phyloP scores from a whole-genome alignment of 1,140 invertebrate genomes.

The Mercenaria mercenaria region DNA sequence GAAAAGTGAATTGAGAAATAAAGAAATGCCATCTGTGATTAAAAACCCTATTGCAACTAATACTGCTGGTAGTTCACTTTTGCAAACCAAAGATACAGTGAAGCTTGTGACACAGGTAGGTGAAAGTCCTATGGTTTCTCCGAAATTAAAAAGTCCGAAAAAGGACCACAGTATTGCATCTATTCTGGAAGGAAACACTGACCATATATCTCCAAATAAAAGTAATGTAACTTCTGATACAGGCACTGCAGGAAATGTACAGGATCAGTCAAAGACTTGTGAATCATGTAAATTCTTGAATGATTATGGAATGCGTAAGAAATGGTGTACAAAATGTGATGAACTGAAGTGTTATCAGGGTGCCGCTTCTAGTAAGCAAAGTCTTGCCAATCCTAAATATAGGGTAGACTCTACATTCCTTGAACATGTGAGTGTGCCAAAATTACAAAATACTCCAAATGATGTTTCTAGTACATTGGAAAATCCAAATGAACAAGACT shows the following conservation, averaged over 20 bases:
- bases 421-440: neutral
- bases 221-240: neutral
- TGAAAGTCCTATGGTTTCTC: neutral
- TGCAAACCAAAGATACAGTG: neutral
- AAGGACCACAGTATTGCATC: conserved; percentile 53
- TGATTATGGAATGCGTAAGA: conserved; percentile 48
- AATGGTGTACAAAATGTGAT: conserved; percentile 47
- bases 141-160: conserved; percentile 8
- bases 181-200: neutral
- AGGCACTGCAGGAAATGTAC: neutral
- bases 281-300: conserved; percentile 57
- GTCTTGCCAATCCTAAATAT: conserved; percentile 7
- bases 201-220: neutral
- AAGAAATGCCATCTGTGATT: neutral
- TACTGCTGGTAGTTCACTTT: neutral
- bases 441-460: neutral
- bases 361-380: neutral
- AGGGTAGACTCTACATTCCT: conserved; percentile 30
- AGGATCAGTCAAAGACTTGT: neutral
- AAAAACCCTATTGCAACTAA: neutral
- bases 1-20: neutral
- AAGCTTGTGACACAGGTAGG: neutral
- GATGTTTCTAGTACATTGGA: neutral
- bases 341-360: neutral
- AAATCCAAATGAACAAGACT: neutral